A percentile compares a stretch with the other conserved stretches of the same genome.
These are phyloP conservation scores for Tenebrio molitor DNA, from an alignment of 1,140 invertebrate genomes.

Conservation along the genomic window DNA sequence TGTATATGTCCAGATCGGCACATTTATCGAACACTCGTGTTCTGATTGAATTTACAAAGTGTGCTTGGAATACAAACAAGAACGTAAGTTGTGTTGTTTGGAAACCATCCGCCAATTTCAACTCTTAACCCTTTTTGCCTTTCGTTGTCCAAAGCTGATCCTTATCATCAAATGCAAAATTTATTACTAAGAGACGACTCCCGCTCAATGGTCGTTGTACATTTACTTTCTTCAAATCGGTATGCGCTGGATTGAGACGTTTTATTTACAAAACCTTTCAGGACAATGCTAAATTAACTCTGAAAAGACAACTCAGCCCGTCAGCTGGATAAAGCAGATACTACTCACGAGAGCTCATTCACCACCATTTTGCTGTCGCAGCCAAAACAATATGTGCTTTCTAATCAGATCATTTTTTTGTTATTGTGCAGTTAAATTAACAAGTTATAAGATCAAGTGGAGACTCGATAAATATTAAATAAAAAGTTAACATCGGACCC, in stretches of 20 bases:
- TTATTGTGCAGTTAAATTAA: no score
- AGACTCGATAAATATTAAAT: background rate
- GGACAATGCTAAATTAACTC: slow-evolving; percentile 34
- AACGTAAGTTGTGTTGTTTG: slow-evolving; percentile 26
- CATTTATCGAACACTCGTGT: slow-evolving; percentile 12
- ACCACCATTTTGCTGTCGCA: slow-evolving; percentile 8
- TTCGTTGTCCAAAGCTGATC: slow-evolving; percentile 26
- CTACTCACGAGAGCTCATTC: slow-evolving; percentile 1
- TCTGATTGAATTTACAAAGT: slow-evolving; percentile 28
- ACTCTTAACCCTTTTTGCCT: slow-evolving; percentile 7
- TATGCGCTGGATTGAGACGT: slow-evolving; percentile 47
- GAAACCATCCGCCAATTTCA: slow-evolving; percentile 19
- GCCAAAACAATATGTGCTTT: background rate
- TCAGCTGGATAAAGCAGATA: background rate
- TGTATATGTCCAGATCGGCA: no score
- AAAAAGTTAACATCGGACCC: background rate
- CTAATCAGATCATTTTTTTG: no score
- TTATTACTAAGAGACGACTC: slow-evolving; percentile 20
- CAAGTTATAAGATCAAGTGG: no score
- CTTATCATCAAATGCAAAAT: slow-evolving; percentile 27
- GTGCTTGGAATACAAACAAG: slow-evolving; percentile 19
- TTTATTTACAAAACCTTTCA: slow-evolving; percentile 49
- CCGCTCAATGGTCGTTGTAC: slow-evolving; percentile 27
- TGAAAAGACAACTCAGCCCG: background rate
- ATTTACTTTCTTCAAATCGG: slow-evolving; percentile 44